phyloP scores from a whole-genome alignment of 2,113 vertebrate species.

The Bos javanicus region DNA sequence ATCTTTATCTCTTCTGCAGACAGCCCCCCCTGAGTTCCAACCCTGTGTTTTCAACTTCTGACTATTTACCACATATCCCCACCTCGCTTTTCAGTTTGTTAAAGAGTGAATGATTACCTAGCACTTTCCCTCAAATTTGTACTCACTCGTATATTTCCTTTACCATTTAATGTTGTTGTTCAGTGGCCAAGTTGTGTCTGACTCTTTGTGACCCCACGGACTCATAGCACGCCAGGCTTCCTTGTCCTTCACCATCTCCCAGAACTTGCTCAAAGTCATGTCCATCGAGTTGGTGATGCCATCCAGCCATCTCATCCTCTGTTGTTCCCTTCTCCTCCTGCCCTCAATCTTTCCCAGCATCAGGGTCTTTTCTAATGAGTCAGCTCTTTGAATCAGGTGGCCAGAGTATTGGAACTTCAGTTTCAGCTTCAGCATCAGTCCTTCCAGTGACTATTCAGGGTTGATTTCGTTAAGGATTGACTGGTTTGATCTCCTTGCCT shows the following conservation, averaged over 20 bases:
- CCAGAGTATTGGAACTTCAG: background rate
- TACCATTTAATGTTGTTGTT: background rate
- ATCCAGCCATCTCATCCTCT: background rate
- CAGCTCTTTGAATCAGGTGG: background rate
- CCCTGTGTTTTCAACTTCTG: background rate
- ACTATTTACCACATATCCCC: rapidly evolving
- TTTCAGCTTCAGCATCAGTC: background rate
- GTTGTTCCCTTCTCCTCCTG: background rate
- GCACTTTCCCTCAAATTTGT: background rate
- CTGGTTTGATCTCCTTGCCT: background rate
- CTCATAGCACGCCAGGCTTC: background rate
- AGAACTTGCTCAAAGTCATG: background rate
- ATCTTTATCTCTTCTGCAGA: background rate
- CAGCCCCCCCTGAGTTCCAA: background rate
- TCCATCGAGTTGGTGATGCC: background rate
- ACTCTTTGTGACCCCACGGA: background rate
- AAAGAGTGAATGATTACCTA: background rate
- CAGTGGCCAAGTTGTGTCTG: background rate
- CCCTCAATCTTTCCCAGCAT: background rate
- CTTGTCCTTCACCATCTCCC: background rate
- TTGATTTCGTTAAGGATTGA: background rate
- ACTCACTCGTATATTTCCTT: background rate
- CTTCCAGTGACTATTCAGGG: background rate
- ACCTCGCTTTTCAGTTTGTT: background rate
- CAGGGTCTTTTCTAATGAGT: background rate